phyloP scores from a whole-genome alignment of 1,140 invertebrate species.

The Kradibia gibbosae region DNA sequence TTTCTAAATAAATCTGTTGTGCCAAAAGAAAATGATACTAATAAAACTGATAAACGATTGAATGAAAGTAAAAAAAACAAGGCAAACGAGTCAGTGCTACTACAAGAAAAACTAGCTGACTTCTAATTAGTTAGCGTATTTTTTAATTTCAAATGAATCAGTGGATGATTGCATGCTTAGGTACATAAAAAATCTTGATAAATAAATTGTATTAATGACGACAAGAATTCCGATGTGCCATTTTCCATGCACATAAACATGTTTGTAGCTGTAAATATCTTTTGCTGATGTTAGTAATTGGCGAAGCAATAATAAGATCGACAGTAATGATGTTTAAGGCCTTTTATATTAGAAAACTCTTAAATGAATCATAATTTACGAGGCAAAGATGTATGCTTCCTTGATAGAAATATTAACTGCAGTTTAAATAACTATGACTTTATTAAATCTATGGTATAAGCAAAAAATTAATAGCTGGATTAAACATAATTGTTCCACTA shows the following conservation, averaged over 20 bases:
- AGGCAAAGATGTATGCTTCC: not conserved
- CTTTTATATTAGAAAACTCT: not conserved
- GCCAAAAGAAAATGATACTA: not conserved
- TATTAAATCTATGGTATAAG: not conserved
- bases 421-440: not conserved
- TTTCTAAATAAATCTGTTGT: too few species aligned
- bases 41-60: not conserved
- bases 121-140: slow-evolving; percentile 10
- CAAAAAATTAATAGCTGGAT: not conserved
- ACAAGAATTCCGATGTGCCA: not conserved
- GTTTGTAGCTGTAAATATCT: not conserved
- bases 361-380: not conserved
- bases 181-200: not conserved
- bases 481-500: too few species aligned
- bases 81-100: not conserved
- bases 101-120: not conserved
- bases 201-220: not conserved
- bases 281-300: not conserved
- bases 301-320: not conserved
- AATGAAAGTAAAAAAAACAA: not conserved
- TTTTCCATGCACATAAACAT: not conserved
- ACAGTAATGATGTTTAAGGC: not conserved
- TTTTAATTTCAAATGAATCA: not conserved
- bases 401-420: not conserved
- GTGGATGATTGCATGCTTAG: not conserved